Evolutionary conservation across 2,797 vertebrate genomes (phyloP), one percentile per base, ranked within the genome.

Genomic region (Microhierax caerulescens): DNA sequence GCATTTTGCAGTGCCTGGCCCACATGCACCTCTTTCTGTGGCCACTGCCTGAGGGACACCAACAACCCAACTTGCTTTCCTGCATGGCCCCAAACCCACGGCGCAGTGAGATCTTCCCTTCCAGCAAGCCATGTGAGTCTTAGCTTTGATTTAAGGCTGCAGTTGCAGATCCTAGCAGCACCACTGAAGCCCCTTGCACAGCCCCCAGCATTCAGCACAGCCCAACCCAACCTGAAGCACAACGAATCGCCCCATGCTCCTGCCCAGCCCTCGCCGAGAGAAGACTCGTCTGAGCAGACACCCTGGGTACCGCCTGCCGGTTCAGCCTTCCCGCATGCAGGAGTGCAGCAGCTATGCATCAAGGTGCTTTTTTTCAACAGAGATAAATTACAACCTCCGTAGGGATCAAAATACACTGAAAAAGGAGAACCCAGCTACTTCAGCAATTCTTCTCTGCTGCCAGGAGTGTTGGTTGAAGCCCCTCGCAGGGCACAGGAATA

Each of bases 381-480:
- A 95, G 74, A 48, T 20, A n/a, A 86, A 67, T 65, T n/a, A 75
- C 95, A 85, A 78, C 63, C 90, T 69, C 92, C 0, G 0, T 24
- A 64, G 85, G 85, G n/a, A 63, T 54, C 64, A 51, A 93, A 95
- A 77, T 43, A 41, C 88, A 72, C 77, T 54, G 54, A n/a, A 57
- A 88, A 84, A 76, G 59, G 30, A 79, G 72, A 82, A 74, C 79
- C 73, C 78, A 30, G 87, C 69, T 84, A 36, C 79, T 80, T 73
- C 10, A 80, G 56, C 57, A 91, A 56, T 69, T 85, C 32, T 57
- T 45, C 51, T 25, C 45, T 1, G 0, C 11, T n/a, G 23, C 30
- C 48, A 32, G 17, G 6, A 70, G 30, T 12, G 41, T 13, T 78
- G 74, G 80, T 34, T 75, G 89, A 82, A 65, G 27, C 61, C 65